Conservation (phyloP, 2,797 vertebrate species). For the Alfaro cultratus region DNA sequence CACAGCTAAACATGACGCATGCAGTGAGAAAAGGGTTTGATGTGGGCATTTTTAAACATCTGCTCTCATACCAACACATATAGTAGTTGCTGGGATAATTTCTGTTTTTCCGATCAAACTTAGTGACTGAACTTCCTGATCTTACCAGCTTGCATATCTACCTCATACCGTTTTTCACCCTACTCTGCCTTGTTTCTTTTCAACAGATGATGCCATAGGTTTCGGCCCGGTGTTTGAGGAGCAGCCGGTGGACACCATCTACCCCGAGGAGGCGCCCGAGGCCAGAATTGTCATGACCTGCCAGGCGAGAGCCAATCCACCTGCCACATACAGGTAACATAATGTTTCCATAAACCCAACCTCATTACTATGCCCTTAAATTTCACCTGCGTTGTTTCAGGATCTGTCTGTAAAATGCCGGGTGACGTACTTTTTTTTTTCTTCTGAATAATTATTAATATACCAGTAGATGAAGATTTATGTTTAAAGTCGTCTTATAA, state of each 20-base stretch:
- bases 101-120: not conserved
- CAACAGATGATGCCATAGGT: conserved; percentile 88
- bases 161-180: conserved; percentile 37
- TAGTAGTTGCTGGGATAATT: conserved; percentile 18
- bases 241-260: conserved; percentile 94
- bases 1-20: conserved; percentile 25
- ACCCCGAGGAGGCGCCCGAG: conserved; percentile 94
- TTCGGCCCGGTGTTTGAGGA: conserved; percentile 97
- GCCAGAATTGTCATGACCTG: conserved; percentile 94
- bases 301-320: conserved; percentile 88
- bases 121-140: not conserved
- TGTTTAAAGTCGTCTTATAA: not conserved
- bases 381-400: conserved; percentile 13
- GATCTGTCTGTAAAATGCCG: conserved; percentile 15
- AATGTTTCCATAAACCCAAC: conserved; percentile 47
- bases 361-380: conserved; percentile 42
- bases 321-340: conserved; percentile 92
- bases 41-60: conserved; percentile 25
- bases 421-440: conserved; percentile 9
- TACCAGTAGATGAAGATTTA: not conserved
- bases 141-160: conserved; percentile 3
- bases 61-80: conserved; percentile 35
- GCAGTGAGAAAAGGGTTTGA: conserved; percentile 29
- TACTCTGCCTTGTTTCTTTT: conserved; percentile 47
- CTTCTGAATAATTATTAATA: not conserved